Evolutionary conservation across 2,113 vertebrate species (phyloP), one percentile per base, ranked within the genome.

Genomic region (Suncus etruscus): DNA sequence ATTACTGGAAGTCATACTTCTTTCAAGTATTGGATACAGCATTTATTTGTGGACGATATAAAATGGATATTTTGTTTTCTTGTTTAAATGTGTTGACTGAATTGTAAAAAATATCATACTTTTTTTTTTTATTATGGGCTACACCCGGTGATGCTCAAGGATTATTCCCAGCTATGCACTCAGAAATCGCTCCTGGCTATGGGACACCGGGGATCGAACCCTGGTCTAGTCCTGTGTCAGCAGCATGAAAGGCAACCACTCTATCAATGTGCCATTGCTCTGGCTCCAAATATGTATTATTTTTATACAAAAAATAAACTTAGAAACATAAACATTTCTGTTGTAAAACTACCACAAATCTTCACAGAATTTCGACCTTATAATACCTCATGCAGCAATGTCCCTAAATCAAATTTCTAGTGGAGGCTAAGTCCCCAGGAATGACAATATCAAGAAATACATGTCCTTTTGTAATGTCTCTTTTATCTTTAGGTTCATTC

Each of bases 401-500:
- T 77, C 24, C 48, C 24, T 77, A 50, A 65, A 58, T 45, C 24
- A 75, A 73, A 65, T 89, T 92, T 87, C 75, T 80, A 68, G 11
- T 31, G 6, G 14, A 73, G 25, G 29, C 31, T 75, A 84, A 73
- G 45, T 81, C n/a, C 16, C 22, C 39, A 51, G 39, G 18, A 70
- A 39, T 70, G 48, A 3, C 29, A 8, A 10, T 32, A 84, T 32
- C 32, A 63, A 78, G 79, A 47, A 72, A 32, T 51, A 11, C 4
- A 27, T 32, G n/a, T 45, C 14, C 22, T 22, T 82, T 79, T 86
- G 20, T 84, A 92, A 54, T 51, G 20, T 76, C 25, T 50, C 47
- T 8, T 90, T 75, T 83, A 91, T 87, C 89, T 77, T 87, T 45
- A 84, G 32, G 25, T 45, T 86, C 79, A 61, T 86, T 89, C 54